Evolutionary conservation across 1,140 invertebrate species (phyloP).

Genomic region (Nephila pilipes): DNA sequence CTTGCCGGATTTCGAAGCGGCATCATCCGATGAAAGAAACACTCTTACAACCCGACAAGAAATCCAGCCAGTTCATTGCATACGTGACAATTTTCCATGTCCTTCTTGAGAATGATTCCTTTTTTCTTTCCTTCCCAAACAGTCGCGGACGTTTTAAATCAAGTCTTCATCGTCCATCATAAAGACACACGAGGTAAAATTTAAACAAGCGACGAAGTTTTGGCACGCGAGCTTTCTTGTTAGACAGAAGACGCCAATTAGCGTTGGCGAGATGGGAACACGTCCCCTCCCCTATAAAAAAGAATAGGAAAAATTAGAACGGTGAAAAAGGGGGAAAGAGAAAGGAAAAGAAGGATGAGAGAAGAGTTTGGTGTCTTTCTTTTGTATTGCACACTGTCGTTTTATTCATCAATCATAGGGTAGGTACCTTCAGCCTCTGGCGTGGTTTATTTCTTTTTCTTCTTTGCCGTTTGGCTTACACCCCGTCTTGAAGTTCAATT

Average conservation of each 20-base stretch:
- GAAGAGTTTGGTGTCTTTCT: background rate
- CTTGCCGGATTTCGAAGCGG: no score
- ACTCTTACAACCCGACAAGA: background rate
- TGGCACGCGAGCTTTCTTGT: slow-evolving; percentile 21
- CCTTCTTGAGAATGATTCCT: background rate
- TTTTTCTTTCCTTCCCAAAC: background rate
- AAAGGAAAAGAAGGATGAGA: background rate
- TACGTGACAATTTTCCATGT: background rate
- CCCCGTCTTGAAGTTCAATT: background rate
- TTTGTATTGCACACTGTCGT: background rate
- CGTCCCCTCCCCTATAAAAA: background rate
- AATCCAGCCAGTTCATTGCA: background rate
- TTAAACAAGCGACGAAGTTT: background rate
- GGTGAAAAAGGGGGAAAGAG: background rate
- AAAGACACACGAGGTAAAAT: background rate
- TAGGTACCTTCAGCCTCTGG: background rate
- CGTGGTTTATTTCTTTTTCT: background rate
- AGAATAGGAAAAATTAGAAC: background rate
- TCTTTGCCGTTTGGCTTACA: background rate
- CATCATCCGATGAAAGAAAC: no score
- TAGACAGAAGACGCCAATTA: slow-evolving; percentile 27
- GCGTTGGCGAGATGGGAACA: slow-evolving; percentile 31
- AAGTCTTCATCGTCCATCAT: slow-evolving; percentile 14
- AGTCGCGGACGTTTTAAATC: background rate
- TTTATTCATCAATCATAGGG: background rate